These are phyloP conservation scores for Zalophus californianus DNA, from an alignment of 2,797 vertebrate species.

Conservation along the genomic window DNA sequence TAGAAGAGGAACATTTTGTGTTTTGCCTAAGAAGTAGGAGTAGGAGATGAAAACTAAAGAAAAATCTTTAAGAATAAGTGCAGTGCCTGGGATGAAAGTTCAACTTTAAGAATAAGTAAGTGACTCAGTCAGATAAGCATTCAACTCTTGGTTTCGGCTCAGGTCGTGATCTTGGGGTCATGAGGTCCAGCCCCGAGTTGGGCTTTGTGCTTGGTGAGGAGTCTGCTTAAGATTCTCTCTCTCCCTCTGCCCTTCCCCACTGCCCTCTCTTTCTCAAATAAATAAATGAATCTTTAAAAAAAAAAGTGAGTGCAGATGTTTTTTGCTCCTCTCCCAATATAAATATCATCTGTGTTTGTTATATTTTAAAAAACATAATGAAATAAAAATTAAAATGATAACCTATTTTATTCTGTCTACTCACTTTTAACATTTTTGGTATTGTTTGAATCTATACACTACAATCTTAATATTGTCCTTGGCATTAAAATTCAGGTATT, in stretches of 20 bases:
- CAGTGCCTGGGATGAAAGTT: background rate
- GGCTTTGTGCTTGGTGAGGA: background rate
- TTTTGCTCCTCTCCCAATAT: conserved; percentile 22
- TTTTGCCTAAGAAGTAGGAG: background rate
- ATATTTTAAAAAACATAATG: conserved; percentile 19
- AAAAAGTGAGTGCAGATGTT: background rate
- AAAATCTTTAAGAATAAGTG: background rate
- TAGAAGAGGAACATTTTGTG: background rate
- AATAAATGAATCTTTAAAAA: background rate
- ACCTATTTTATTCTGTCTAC: background rate
- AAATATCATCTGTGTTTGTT: background rate
- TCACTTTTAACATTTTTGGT: background rate
- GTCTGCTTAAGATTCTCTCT: background rate
- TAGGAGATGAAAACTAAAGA: background rate
- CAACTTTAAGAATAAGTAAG: background rate
- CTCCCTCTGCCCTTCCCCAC: background rate
- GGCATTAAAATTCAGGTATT: background rate
- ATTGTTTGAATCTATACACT: background rate
- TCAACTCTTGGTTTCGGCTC: background rate
- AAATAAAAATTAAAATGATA: conserved; percentile 39
- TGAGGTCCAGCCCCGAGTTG: background rate
- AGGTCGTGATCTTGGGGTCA: background rate
- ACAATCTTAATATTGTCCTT: background rate
- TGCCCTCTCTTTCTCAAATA: background rate
- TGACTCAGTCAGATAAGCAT: background rate